Evolutionary conservation across 2,797 vertebrate species (phyloP), one percentile per base, ranked within the genome.

Genomic region (Diplodus puntazzo): DNA sequence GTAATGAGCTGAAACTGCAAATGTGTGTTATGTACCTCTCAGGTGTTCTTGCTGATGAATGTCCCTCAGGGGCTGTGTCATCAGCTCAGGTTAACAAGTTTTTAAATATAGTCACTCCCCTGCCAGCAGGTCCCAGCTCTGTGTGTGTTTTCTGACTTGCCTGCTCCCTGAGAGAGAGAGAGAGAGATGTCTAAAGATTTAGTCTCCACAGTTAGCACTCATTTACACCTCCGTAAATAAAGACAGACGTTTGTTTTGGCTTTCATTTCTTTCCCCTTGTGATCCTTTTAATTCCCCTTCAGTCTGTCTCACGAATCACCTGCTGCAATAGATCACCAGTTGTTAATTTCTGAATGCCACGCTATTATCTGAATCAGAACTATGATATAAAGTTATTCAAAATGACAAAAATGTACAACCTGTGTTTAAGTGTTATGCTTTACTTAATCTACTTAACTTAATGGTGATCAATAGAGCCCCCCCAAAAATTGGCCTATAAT

Each of bases 91-190:
- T 87, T 87, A 89, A 85, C 88, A 27, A 17, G 64, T 77, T 79
- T 86, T 89, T 91, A 92, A 90, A 92, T 84, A 87, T 91, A 93
- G 83, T 70, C 1, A 0, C 54, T 88, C 86, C 81, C 85, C 79
- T 49, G 83, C 45, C 12, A 11, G 58, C 73, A 27, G 42, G 49
- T 58, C 59, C 43, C 3, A 45, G 21, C 30, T 60, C 60, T 59
- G 58, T 53, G 27, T 23, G 49, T 74, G 80, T 80, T 59, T 69
- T 50, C 73, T 49, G 55, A 75, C 57, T 79, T 6, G 13, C 48
- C 7, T 43, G 66, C 43, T 75, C 43, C 69, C 61, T 58, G 20
- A 7, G 30, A 25, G 25, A 34, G 30, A 25, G 25, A 34, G 30
- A 34, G 30, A 34, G 76, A 59, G 60, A 59, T 0, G 3, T 39